Percentiles rank a stretch among this genome's conserved stretches.
phyloP scores from a whole-genome alignment of 2,113 vertebrate genomes.

The Campylomormyrus tamandua region DNA sequence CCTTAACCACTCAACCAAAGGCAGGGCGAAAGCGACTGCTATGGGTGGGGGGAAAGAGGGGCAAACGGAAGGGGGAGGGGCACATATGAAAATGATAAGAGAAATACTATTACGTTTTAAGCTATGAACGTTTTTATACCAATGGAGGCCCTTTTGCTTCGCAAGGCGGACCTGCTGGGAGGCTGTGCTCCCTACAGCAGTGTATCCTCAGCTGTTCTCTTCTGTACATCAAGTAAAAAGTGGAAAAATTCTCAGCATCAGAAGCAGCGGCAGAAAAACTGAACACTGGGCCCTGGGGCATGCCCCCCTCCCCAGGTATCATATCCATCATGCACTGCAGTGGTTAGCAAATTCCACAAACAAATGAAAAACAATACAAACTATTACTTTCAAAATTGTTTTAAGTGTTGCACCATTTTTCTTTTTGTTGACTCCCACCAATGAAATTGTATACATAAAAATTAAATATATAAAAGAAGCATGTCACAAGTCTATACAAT shows the following conservation, averaged over 20 bases:
- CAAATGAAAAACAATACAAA: too few species aligned
- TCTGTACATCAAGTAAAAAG: background rate
- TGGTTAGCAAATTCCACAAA: too few species aligned
- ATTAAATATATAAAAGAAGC: too few species aligned
- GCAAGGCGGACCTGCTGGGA: background rate
- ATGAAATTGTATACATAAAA: too few species aligned
- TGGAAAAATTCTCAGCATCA: background rate
- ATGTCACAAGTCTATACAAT: too few species aligned
- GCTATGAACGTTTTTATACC: background rate
- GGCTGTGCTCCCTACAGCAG: background rate
- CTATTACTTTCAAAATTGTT: too few species aligned
- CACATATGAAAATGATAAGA: background rate
- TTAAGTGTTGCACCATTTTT: too few species aligned
- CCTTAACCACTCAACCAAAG: slow-evolving; percentile 75
- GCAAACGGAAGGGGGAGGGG: background rate
- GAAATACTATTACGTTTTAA: background rate
- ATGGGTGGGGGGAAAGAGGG: background rate
- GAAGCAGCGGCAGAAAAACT: too few species aligned
- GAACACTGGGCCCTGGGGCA: too few species aligned
- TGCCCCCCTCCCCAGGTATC: too few species aligned
- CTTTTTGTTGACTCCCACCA: too few species aligned
- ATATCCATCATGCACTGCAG: too few species aligned
- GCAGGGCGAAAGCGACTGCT: fast-evolving
- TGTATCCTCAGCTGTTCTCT: background rate
- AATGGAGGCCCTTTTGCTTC: background rate